phyloP scores from a whole-genome alignment of 2,888 invertebrate species.

The Urechis unicinctus region DNA sequence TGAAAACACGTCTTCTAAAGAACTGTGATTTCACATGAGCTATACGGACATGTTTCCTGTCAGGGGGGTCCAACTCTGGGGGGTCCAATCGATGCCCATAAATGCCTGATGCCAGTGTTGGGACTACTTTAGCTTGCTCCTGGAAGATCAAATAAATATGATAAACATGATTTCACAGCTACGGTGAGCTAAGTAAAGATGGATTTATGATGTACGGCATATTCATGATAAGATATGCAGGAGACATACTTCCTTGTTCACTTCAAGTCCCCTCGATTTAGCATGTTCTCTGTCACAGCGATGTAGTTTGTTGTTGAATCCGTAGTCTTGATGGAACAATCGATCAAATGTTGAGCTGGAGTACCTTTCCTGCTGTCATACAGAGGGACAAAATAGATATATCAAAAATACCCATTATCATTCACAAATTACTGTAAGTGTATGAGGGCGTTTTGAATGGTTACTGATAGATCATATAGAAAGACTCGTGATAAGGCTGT shows the following conservation, averaged over 20 bases:
- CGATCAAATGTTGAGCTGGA: constrained; percentile 37
- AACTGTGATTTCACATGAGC: constrained; percentile 43
- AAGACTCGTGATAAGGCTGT: too few species aligned
- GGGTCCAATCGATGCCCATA: constrained; percentile 40
- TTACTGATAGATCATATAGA: too few species aligned
- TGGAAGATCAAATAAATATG: constrained; percentile 20
- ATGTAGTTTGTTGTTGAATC: constrained; percentile 45
- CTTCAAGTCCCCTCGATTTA: constrained; percentile 40
- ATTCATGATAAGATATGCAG: too few species aligned
- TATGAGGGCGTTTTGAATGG: too few species aligned
- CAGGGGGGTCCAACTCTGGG: constrained; percentile 29
- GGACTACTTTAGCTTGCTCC: constrained; percentile 42
- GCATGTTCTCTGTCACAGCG: constrained; percentile 48
- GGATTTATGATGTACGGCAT: too few species aligned
- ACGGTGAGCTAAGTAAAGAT: too few species aligned
- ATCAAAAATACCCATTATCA: too few species aligned
- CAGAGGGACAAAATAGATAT: too few species aligned
- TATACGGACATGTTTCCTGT: constrained; percentile 42
- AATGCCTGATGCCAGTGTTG: constrained; percentile 39
- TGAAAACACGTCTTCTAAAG: constrained; percentile 39
- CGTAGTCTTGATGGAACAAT: constrained; percentile 32
- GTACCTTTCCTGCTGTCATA: constrained; percentile 33
- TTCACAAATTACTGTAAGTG: too few species aligned
- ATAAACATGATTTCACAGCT: too few species aligned
- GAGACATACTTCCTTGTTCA: constrained; percentile 41